Percentiles rank a stretch among this genome's conserved stretches.
phyloP scores from a whole-genome alignment of 2,113 vertebrate species.

The Xenopus borealis region DNA sequence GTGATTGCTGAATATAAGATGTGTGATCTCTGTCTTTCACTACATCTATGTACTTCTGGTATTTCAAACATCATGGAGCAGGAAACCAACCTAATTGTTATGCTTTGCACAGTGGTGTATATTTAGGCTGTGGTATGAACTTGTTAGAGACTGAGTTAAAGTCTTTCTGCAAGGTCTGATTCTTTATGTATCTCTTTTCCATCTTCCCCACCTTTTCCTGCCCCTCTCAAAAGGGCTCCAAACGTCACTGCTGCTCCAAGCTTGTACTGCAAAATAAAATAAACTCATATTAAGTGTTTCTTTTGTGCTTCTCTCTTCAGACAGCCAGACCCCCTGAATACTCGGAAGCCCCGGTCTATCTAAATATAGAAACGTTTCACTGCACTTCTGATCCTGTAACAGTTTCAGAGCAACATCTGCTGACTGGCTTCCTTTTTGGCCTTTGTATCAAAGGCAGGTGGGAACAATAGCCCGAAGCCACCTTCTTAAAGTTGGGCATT shows the following conservation, averaged over 20 bases:
- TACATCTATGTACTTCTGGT: not conserved
- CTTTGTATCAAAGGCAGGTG: conserved; percentile 74
- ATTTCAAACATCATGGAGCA: not conserved
- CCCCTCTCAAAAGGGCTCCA: not conserved
- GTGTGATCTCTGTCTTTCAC: no score
- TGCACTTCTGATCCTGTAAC: conserved; percentile 46
- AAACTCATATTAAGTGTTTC: conserved; percentile 37
- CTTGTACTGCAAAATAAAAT: conserved; percentile 31
- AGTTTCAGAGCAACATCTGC: conserved; percentile 75
- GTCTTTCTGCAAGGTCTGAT: conserved; percentile 6
- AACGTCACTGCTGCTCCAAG: conserved; percentile 18
- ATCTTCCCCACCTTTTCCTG: conserved; percentile 33
- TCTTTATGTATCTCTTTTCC: conserved; percentile 7
- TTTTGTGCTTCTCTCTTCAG: conserved; percentile 35
- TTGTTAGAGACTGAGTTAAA: not conserved
- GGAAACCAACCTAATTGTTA: not conserved
- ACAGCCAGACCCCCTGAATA: conserved; percentile 56
- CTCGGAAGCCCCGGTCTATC: conserved; percentile 65
- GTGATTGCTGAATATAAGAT: no score
- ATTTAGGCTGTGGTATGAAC: not conserved
- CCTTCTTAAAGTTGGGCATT: conserved; percentile 10
- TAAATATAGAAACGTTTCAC: conserved; percentile 67
- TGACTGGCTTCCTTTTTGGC: conserved; percentile 80
- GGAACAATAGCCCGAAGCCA: conserved; percentile 67
- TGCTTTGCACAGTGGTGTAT: not conserved